Evolutionary conservation across 2,797 vertebrate genomes (phyloP).

Genomic region (Pitangus sulphuratus): DNA sequence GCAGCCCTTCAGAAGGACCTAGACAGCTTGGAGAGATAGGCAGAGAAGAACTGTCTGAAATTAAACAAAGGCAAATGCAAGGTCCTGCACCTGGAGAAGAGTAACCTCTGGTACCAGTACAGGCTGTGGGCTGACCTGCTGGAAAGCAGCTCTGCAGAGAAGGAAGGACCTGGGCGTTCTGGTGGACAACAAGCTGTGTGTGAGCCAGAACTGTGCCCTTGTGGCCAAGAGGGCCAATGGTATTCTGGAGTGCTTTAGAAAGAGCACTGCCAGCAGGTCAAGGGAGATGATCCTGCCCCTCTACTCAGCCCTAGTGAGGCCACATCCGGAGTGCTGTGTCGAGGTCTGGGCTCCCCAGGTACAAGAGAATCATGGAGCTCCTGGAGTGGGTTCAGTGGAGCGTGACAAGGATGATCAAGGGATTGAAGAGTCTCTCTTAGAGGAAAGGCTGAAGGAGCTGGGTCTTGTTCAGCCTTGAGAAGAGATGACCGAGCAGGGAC

Average conservation of each 20-base stretch:
- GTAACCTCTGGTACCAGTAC: background rate
- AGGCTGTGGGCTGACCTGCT: background rate
- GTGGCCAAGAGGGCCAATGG: too few relatives aligned
- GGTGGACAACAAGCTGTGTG: background rate
- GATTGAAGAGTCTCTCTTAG: background rate
- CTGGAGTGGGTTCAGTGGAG: background rate
- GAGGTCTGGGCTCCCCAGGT: background rate
- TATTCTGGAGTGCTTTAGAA: too few relatives aligned
- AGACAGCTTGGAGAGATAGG: accelerated
- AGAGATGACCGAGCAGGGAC: background rate
- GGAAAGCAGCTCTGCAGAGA: background rate
- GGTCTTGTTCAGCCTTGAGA: background rate
- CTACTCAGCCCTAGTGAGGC: background rate
- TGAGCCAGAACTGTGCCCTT: background rate
- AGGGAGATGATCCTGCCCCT: background rate
- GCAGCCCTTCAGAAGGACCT: background rate
- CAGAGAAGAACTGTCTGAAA: background rate
- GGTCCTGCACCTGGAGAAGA: background rate
- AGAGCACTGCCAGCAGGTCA: background rate
- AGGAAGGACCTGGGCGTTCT: background rate
- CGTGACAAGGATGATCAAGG: background rate
- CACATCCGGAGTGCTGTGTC: background rate
- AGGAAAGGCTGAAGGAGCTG: background rate
- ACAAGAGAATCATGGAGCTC: background rate
- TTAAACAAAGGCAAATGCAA: background rate